Evolutionary conservation across 2,797 vertebrate genomes (phyloP).

Genomic region (Manis javanica): DNA sequence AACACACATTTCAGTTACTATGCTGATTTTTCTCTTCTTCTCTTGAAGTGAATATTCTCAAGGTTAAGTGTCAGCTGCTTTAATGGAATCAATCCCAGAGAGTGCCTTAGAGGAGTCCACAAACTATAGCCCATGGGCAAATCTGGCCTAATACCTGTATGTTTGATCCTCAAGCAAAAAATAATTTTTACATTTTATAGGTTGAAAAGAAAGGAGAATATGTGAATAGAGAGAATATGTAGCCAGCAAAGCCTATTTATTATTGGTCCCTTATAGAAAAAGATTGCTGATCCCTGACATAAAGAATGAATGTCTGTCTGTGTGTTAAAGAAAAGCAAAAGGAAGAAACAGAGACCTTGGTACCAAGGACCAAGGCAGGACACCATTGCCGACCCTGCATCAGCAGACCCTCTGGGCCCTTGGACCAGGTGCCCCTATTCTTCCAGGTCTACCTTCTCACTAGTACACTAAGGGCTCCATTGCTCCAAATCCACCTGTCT

Average conservation of each 20-base stretch:
- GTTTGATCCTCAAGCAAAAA: background rate
- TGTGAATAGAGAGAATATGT: background rate
- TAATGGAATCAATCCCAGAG: background rate
- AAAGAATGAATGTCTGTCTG: background rate
- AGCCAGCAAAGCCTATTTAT: background rate
- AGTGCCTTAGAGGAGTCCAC: background rate
- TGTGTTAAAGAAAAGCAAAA: background rate
- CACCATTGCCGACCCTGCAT: accelerated
- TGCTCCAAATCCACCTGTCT: background rate
- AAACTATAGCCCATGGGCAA: background rate
- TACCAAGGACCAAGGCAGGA: background rate
- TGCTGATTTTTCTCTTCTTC: background rate
- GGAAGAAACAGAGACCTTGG: background rate
- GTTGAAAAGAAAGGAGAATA: background rate
- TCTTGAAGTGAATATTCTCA: background rate
- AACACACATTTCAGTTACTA: background rate
- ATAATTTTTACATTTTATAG: background rate
- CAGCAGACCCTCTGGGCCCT: background rate
- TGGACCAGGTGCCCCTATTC: background rate
- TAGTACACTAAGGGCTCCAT: background rate
- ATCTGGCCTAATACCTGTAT: background rate
- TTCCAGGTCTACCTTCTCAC: background rate
- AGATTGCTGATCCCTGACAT: background rate
- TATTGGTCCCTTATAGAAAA: background rate
- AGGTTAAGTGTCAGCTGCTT: background rate